Conservation (phyloP, 53 echinoderm and acorn worm species). For the Holothuria leucospilota region DNA sequence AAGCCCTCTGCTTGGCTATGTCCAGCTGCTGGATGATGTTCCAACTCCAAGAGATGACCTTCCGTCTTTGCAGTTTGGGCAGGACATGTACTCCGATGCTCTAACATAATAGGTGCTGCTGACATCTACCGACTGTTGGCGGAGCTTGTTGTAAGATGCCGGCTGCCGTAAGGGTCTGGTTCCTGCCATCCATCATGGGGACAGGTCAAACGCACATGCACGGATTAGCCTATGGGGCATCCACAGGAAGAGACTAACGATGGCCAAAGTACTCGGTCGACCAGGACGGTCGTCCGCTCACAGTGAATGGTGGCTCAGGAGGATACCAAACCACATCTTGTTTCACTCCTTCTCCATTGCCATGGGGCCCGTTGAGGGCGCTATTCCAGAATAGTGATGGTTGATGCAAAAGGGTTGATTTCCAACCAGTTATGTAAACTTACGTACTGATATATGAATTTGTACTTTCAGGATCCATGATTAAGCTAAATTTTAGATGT, state of each 20-base stretch:
- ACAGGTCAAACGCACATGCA: slow-evolving; percentile 61
- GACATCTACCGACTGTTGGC: slow-evolving; percentile 49
- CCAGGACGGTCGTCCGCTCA: neutral
- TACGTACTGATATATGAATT: too few relatives aligned
- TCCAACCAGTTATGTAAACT: too few relatives aligned
- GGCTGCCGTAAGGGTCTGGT: slow-evolving; percentile 43
- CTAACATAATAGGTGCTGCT: slow-evolving; percentile 41
- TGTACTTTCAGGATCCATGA: too few relatives aligned
- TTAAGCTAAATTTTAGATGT: too few relatives aligned
- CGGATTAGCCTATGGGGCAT: slow-evolving; percentile 67
- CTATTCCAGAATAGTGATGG: too few relatives aligned
- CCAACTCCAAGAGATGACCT: slow-evolving; percentile 59
- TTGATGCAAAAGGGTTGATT: too few relatives aligned
- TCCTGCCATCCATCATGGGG: slow-evolving; percentile 55
- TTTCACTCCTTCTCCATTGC: slow-evolving; percentile 24
- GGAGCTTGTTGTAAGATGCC: slow-evolving; percentile 48
- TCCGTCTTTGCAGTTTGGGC: slow-evolving; percentile 56
- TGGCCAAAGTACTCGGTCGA: neutral
- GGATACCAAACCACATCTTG: slow-evolving; percentile 59
- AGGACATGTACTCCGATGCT: slow-evolving; percentile 50
- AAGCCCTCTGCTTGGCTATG: slow-evolving; percentile 49
- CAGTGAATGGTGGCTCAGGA: slow-evolving; percentile 42
- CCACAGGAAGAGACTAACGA: slow-evolving; percentile 61
- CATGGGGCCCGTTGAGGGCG: too few relatives aligned
- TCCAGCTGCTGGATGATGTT: slow-evolving; percentile 62